Conservation (phyloP, 92 coral and sea anemone species). For the Phenganax stokvisi region DNA sequence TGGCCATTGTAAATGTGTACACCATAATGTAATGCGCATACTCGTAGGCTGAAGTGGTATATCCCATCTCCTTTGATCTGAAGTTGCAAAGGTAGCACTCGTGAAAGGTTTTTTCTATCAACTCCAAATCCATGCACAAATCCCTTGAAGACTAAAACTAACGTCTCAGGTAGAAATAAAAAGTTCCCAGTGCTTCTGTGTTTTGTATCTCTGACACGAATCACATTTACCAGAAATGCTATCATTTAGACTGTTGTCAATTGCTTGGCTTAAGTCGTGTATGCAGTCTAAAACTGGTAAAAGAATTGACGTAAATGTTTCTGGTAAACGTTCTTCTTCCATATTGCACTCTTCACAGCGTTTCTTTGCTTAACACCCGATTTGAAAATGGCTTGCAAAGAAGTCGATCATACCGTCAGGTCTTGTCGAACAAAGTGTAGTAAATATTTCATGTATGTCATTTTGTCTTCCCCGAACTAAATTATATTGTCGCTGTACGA, state of each 20-base stretch:
- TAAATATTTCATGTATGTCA: constrained; percentile 8
- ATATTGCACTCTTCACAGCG: neutral
- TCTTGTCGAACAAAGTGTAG: neutral
- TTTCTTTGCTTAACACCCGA: neutral
- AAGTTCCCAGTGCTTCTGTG: neutral
- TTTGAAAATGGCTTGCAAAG: constrained; percentile 15
- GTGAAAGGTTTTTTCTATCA: neutral
- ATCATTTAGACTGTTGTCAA: neutral
- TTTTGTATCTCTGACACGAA: neutral
- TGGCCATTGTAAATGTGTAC: constrained; percentile 21
- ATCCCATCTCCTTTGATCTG: neutral
- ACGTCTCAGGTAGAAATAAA: neutral
- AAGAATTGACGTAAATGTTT: neutral
- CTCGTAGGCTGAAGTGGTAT: constrained; percentile 3
- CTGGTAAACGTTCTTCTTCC: neutral
- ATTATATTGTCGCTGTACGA: neutral
- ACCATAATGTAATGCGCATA: constrained; percentile 30
- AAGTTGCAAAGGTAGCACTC: neutral
- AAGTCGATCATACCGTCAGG: neutral
- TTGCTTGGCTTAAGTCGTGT: neutral
- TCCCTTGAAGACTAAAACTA: neutral
- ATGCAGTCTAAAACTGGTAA: neutral
- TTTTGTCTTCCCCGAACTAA: neutral
- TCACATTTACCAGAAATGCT: neutral
- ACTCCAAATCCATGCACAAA: neutral